A percentile compares a stretch with the other conserved stretches of the same genome.
Conservation (phyloP, 2,797 vertebrate species). For the Passerculus sandwichensis region DNA sequence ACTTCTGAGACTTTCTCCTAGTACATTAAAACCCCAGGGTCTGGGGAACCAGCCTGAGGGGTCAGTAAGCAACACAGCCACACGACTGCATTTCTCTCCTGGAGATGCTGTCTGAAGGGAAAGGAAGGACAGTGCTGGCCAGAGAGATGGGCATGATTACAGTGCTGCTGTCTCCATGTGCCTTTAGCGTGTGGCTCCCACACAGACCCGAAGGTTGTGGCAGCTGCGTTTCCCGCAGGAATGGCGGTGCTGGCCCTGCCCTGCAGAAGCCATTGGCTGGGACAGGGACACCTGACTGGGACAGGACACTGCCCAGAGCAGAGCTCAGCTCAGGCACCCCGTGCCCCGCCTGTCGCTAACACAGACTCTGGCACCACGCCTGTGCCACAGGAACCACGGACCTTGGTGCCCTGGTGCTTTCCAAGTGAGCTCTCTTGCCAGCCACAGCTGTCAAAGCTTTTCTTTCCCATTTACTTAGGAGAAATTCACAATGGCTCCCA, state of each 20-base stretch:
- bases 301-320: background rate
- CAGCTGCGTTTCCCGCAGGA: background rate
- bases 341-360: background rate
- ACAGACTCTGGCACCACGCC: background rate
- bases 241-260: background rate
- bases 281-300: background rate
- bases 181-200: background rate
- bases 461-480: background rate
- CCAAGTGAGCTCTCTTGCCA: background rate
- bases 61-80: background rate
- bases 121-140: background rate
- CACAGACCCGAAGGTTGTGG: background rate
- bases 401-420: background rate
- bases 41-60: background rate
- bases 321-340: background rate
- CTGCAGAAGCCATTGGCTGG: background rate
- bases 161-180: background rate
- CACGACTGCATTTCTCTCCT: background rate
- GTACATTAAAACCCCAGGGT: background rate
- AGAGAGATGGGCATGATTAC: background rate
- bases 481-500: background rate
- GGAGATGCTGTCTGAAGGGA: background rate
- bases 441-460: background rate
- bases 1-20: background rate
- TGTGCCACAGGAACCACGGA: background rate